Base-by-base conservation (phyloP, 2,797 vertebrate genomes). In the Carduelis carduelis region DNA sequence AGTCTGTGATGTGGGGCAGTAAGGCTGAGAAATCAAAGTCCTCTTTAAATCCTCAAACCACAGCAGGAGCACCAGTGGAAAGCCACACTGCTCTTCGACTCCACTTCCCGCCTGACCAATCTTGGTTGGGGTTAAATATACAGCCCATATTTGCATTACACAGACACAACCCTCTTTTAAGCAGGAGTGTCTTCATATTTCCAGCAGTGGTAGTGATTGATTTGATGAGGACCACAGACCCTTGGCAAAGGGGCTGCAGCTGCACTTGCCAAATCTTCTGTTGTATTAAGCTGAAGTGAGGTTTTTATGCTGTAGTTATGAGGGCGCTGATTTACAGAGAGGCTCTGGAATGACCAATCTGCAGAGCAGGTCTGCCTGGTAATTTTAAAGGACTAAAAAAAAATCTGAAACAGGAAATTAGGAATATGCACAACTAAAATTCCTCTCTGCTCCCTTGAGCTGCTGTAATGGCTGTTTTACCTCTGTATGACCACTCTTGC, bases 141-240 rank as follows among this genome's bases (percentile, higher is more conserved):
- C 18, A 88, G 70, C 69, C 75, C 12, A 21, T 32, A 55, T 70
- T 69, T 71, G 41, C 21, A 12, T 53, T 89, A 9, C 55, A 66
- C n/a, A 82, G 61, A 75, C 32, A 65, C 59, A 82, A 61, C 52
- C 17, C 32, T 66, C 52, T 71, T 76, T 84, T 72, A 76, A 91
- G 68, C 32, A 65, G 24, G n/a, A 80, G 50, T 4, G 7, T 56
- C 86, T 43, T 61, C 19, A 13, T 4, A 4, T 80, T 93, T 94
- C 69, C 91, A 75, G n/a, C 16, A 52, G 28, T 12, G n/a, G 43
- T 78, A 66, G 41, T 47, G 87, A 93, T 83, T 63, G 95, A 83
- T 96, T 97, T 97, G 89, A 90, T 53, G 92, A 96, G 78, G 93
- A 96, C 96, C 94, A 80, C 96, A 96, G 89, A 69, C 49, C 37